A percentile compares a stretch with the other conserved stretches of the same genome.
These are phyloP conservation scores for Leptodactylus fallax DNA, from an alignment of 2,797 vertebrate species.

Conservation along the genomic window DNA sequence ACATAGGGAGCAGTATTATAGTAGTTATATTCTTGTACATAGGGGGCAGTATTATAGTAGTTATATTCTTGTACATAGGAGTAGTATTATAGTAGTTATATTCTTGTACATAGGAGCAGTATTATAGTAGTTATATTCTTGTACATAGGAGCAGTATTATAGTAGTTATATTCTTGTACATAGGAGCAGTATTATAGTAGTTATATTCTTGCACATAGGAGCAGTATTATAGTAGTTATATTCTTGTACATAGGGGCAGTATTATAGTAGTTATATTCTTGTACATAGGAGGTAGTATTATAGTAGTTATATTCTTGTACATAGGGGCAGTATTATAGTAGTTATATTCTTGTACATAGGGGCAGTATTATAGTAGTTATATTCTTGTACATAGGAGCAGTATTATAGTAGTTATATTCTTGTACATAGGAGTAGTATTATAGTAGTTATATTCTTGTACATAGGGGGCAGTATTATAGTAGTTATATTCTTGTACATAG, in stretches of 20 bases:
- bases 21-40: constrained; percentile 3
- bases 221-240: background rate
- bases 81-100: no score
- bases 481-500: no score
- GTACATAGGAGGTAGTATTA: background rate
- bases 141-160: no score
- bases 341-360: background rate
- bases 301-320: background rate
- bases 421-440: no score
- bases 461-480: no score
- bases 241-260: background rate
- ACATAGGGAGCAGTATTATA: background rate
- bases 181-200: background rate
- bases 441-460: no score
- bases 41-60: background rate
- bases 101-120: no score
- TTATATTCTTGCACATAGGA: background rate
- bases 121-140: no score
- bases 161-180: no score
- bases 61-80: background rate
- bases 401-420: no score
- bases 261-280: background rate
- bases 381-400: no score
- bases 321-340: background rate
- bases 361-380: background rate